Percentiles rank a stretch among this genome's conserved stretches.
phyloP scores from a whole-genome alignment of 2,888 invertebrate genomes.

The Hydrotaea cyrtoneurina region DNA sequence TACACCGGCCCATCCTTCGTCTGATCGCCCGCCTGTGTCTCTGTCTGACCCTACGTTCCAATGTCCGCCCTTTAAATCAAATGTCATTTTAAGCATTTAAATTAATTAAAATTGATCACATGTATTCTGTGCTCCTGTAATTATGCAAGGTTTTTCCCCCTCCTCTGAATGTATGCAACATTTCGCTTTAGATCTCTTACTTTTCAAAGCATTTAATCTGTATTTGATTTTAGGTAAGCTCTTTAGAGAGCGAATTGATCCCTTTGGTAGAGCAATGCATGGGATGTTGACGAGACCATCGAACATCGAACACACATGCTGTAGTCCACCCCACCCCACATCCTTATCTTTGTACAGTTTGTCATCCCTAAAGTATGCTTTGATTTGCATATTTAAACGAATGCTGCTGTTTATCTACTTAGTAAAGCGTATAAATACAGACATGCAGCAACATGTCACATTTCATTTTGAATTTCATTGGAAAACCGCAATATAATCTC shows the following conservation, averaged over 20 bases:
- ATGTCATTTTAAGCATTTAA: too few species aligned
- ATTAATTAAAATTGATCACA: neutral
- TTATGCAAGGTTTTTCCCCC: neutral
- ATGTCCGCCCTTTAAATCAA: too few species aligned
- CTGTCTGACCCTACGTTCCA: too few species aligned
- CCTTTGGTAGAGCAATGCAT: neutral
- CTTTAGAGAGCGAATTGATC: neutral
- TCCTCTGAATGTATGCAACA: neutral
- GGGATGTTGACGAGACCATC: neutral
- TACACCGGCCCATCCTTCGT: too few species aligned
- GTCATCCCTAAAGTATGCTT: neutral
- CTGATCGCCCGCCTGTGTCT: too few species aligned
- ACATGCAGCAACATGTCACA: slow-evolving; percentile 32
- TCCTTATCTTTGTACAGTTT: too few species aligned
- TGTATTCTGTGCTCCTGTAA: neutral
- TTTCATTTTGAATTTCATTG: slow-evolving; percentile 15
- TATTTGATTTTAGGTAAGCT: neutral
- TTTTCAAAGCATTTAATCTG: neutral
- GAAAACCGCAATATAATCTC: slow-evolving; percentile 27
- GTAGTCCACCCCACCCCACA: neutral
- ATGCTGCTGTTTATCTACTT: slow-evolving; percentile 22
- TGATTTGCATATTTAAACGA: neutral
- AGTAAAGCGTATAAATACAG: slow-evolving; percentile 6
- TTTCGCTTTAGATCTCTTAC: neutral
- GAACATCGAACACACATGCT: neutral